phyloP scores from a whole-genome alignment of 2,797 vertebrate species.

The Picus viridis region DNA sequence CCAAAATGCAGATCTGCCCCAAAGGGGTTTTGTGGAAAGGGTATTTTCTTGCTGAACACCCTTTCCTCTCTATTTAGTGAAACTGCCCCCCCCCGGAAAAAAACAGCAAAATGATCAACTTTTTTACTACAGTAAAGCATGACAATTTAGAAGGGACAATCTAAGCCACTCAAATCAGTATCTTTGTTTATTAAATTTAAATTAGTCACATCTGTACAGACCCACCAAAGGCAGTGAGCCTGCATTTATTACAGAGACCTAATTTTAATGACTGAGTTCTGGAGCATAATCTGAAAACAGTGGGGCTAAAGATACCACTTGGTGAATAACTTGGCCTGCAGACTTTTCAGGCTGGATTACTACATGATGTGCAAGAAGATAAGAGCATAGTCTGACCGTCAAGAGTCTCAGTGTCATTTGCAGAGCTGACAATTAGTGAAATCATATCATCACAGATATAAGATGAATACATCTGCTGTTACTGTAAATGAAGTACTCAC shows the following conservation, averaged over 20 bases:
- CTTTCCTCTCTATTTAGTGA: background rate
- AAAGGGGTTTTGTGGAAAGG: background rate
- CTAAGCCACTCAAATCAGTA: background rate
- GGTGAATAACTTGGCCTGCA: conserved; percentile 25
- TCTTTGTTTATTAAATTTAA: conserved; percentile 29
- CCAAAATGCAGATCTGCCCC: background rate
- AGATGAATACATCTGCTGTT: background rate
- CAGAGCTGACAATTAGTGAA: conserved; percentile 32
- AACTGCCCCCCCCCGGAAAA: background rate
- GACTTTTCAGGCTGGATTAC: conserved; percentile 22
- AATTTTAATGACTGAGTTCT: conserved; percentile 28
- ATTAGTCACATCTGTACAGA: background rate
- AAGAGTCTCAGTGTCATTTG: background rate
- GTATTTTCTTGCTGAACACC: background rate
- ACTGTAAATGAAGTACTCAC: background rate
- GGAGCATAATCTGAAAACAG: conserved; percentile 5
- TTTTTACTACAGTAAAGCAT: background rate
- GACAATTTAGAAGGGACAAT: background rate
- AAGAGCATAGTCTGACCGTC: background rate
- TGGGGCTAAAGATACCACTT: background rate
- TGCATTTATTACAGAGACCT: conserved; percentile 13
- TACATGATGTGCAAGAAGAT: background rate
- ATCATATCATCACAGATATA: background rate
- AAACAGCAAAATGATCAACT: background rate
- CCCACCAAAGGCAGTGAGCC: background rate